These are phyloP conservation scores for Pocillopora verrucosa DNA, from an alignment of 64 coral and sea anemone genomes.

Conservation along the genomic window DNA sequence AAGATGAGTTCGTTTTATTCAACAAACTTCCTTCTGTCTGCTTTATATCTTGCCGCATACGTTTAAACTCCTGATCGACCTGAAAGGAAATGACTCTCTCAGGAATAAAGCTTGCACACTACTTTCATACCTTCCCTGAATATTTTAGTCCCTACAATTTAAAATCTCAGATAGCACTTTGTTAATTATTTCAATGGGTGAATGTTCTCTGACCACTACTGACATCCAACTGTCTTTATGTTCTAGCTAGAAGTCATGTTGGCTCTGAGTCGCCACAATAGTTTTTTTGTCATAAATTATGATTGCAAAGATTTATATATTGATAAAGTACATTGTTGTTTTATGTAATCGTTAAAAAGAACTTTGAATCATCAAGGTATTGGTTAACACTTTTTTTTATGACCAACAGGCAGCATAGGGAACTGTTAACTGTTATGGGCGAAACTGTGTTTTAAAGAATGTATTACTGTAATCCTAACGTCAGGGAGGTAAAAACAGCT, in stretches of 20 bases:
- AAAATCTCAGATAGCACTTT: background rate
- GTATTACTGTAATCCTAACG: background rate
- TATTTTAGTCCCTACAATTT: background rate
- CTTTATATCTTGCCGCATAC: background rate
- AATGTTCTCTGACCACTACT: too few species aligned
- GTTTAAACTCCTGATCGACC: background rate
- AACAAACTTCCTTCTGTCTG: background rate
- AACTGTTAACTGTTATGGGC: background rate
- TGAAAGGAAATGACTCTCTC: background rate
- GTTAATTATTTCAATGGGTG: background rate
- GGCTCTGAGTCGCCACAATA: too few species aligned
- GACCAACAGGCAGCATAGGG: too few species aligned
- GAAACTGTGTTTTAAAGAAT: background rate
- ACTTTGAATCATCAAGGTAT: too few species aligned
- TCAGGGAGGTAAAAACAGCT: background rate
- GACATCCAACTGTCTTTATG: too few species aligned
- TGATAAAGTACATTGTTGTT: too few species aligned
- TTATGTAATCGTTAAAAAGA: too few species aligned
- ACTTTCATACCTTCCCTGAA: background rate
- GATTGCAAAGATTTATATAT: too few species aligned
- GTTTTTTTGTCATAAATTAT: too few species aligned
- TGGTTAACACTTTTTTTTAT: too few species aligned
- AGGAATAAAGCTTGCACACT: too few species aligned
- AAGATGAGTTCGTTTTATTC: background rate
- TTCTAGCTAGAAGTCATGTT: too few species aligned